Base-by-base conservation (phyloP, 2,113 vertebrate species). In the cat (Felis catus) region DNA sequence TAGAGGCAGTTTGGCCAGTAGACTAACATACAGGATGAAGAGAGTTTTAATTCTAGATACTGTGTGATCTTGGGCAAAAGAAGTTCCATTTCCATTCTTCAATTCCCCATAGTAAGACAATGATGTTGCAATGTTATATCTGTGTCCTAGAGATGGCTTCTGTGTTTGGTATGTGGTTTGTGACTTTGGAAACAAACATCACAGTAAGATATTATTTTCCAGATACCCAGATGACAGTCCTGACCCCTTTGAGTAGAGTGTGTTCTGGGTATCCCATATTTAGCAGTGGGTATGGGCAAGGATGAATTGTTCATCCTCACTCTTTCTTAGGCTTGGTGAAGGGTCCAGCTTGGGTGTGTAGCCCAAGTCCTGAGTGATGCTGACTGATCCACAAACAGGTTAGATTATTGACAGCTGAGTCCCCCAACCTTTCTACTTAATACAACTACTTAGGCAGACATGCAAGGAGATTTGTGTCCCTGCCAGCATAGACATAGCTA, bases 11-110 rank as follows among this genome's bases (percentile, higher is more conserved):
- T 91, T 97, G 78, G 73, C 79, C 91, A 95, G 74, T 70, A 94
- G 84, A 97, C 65, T 85, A 89, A 97, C 2, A 27, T 94, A 94
- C 2, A 31, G 68, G 51, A 96, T 78, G 84, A 95, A 89, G 79
- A 97, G 61, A 65, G 68, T 96, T 97, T 96, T 73, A 45, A 97
- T 97, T 98, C 92, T 73, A 96, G 89, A 83, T 68, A 53, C 63
- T 86, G 33, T 82, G 70, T 97, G 96, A 98, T 92, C 97, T 98
- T 97, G 94, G 89, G 83, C 41, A 94, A 98, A 96, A 95, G 33
- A 70, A 87, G 65, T 97, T 93, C 36, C 63, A 94, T 96, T 93
- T 96, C 36, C 91, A 36, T 94, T 94, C 82, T 96, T 92, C 39
- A 92, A 31, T 94, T 97, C 73, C n/a, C 73, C 84, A 84, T 58